Conservation (phyloP, 2,113 vertebrate species). For the Eclectus roratus region DNA sequence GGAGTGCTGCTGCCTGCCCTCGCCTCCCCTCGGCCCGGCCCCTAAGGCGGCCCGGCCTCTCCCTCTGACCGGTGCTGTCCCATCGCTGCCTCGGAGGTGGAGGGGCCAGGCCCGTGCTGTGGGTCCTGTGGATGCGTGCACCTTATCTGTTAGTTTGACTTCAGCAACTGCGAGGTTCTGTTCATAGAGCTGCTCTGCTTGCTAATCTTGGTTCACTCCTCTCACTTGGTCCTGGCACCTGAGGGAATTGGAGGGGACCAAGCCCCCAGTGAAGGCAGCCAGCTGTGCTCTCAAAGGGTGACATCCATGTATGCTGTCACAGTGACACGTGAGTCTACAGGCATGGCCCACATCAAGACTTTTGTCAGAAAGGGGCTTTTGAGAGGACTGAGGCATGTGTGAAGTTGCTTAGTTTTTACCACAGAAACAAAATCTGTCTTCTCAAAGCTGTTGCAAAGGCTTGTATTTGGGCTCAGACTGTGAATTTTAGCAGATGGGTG, state of each 20-base stretch:
- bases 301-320: fast-evolving
- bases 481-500: neutral
- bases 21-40: no score
- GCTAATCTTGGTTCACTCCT: neutral
- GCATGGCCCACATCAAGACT: neutral
- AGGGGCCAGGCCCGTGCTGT: neutral
- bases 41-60: neutral
- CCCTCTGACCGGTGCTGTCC: neutral
- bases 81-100: neutral
- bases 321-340: fast-evolving
- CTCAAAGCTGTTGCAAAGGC: neutral
- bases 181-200: neutral
- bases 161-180: fast-evolving
- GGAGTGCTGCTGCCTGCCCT: no score
- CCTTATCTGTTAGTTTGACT: neutral
- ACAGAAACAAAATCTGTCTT: neutral
- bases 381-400: neutral
- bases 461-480: neutral
- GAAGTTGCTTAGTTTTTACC: neutral
- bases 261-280: neutral
- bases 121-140: fast-evolving
- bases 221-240: fast-evolving
- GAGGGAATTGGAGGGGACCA: fast-evolving
- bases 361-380: neutral
- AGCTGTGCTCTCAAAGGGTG: no score